Evolutionary conservation across 2,113 vertebrate species (phyloP), one percentile per base, ranked within the genome.

Genomic region (Rhinopomastus cyanomelas): DNA sequence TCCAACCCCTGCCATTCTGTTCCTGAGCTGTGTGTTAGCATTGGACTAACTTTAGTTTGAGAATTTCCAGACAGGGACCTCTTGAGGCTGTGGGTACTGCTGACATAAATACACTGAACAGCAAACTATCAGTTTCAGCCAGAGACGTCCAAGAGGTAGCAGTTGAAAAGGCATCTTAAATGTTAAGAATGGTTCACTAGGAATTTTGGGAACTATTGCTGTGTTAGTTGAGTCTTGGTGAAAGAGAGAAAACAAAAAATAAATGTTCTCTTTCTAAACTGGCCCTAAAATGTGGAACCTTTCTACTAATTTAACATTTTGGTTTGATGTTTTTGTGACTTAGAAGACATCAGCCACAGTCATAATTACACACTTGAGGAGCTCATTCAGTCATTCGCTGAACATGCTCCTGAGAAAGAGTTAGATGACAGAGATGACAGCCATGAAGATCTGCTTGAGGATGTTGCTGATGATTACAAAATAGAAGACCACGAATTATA

Each of bases 281-380:
- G 49, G 60, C 8, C 7, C 11, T 66, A 48, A 69, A 68, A 73
- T 60, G 80, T 27, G 32, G 23, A 80, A 12, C 8, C 13, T 66
- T 73, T 60, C 11, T 32, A 55, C 12, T 93, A 81, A 91, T 81
- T 48, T 53, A 60, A 67, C 66, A 12, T 86, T 49, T 62, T 4
- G 39, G 39, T 11, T 42, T 42, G 11, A 42, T 74, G 66, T 85
- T 48, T 32, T 60, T 12, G 4, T 61, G 7, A 62, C 57, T 88
- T 80, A 8, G 15, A 85, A 97, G 94, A 92, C 88, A 34, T 66
- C n/a, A 97, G 97, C 56, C 89, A 97, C 29, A 73, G 96, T 18
- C 98, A 97, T 76, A 96, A 98, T 65, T 97, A 97, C 74, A 98
- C 97, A 39, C 97, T 98, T 72, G 98, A 98, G 82, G 95, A 98